Percentiles rank a stretch among this genome's conserved stretches.
Evolutionary conservation across 2,797 vertebrate species (phyloP).

Genomic region (Syndactyla subalaris): DNA sequence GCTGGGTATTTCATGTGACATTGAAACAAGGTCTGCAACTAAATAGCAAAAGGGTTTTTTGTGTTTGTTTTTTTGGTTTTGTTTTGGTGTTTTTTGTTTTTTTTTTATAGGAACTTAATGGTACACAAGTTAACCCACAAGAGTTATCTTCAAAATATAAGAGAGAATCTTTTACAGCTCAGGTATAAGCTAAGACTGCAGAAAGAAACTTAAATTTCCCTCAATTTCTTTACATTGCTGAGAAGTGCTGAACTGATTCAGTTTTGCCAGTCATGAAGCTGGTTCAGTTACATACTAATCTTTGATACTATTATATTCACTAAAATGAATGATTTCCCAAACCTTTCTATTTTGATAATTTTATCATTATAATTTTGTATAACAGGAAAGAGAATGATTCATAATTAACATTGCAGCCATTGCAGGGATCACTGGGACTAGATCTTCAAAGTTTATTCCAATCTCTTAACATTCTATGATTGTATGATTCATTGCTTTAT

Average conservation of each 20-base stretch:
- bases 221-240: neutral
- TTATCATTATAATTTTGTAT: neutral
- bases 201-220: neutral
- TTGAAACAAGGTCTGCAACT: neutral
- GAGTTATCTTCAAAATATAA: neutral
- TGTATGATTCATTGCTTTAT: neutral
- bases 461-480: neutral
- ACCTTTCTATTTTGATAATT: neutral
- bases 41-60: neutral
- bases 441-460: neutral
- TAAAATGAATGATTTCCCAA: neutral
- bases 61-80: too few species aligned
- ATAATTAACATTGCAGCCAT: neutral
- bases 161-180: neutral
- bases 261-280: neutral
- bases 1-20: neutral
- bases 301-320: neutral
- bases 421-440: rapidly evolving
- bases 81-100: neutral
- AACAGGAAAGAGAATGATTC: neutral
- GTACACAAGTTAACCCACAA: neutral
- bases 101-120: neutral
- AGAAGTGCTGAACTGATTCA: neutral
- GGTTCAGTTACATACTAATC: neutral
- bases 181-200: neutral